A percentile compares a stretch with the other conserved stretches of the same genome.
phyloP scores from a whole-genome alignment of 2,113 vertebrate species.

The Fulmarus glacialis region DNA sequence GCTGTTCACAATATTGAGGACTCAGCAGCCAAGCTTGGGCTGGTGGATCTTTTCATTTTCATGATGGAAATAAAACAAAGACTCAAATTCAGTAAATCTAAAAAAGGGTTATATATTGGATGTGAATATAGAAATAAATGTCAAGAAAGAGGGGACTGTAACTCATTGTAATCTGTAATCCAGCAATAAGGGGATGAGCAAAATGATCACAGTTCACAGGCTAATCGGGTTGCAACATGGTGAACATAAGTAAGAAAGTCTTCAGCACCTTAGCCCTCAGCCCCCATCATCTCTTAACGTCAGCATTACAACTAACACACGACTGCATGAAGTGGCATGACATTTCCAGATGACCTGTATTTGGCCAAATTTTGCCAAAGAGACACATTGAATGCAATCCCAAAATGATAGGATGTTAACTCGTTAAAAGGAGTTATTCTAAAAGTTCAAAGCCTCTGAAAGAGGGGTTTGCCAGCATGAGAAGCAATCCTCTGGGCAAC shows the following conservation, averaged over 20 bases:
- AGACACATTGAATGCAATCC: not conserved
- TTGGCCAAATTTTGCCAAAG: not conserved
- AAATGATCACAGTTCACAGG: not conserved
- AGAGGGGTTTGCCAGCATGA: not conserved
- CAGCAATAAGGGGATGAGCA: not conserved
- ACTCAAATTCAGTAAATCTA: not conserved
- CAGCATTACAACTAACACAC: not conserved
- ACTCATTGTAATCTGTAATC: not conserved
- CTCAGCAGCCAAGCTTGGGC: not conserved
- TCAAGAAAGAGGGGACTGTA: not conserved
- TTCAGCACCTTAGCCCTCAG: not conserved
- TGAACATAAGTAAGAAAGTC: not conserved
- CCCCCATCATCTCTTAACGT: not conserved
- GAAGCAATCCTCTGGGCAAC: not conserved
- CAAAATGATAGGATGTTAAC: not conserved
- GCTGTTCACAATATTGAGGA: not conserved
- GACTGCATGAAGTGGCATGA: not conserved
- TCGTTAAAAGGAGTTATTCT: not conserved
- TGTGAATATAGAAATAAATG: not conserved
- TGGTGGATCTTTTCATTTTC: not conserved
- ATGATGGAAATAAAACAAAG: not conserved
- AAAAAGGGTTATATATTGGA: not conserved
- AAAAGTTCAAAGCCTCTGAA: not conserved
- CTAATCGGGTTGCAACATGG: rapidly evolving
- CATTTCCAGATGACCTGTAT: not conserved